Conservation (phyloP, 2,888 invertebrate genomes). For the Diarsia mendica region DNA sequence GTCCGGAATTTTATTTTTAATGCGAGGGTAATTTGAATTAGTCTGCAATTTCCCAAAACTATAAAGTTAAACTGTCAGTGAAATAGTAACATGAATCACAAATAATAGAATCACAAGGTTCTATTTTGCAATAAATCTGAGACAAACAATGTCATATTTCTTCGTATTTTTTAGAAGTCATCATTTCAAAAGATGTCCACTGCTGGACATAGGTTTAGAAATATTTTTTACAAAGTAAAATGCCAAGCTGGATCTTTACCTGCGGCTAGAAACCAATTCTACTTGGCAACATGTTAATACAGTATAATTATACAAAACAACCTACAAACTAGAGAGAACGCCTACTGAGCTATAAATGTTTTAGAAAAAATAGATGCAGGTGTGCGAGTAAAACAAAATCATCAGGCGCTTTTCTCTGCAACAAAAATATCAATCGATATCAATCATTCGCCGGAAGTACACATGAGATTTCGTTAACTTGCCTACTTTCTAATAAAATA, state of each 20-base stretch:
- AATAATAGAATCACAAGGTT: too few relatives aligned
- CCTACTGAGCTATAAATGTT: background rate
- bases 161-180: too few relatives aligned
- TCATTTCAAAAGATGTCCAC: too few relatives aligned
- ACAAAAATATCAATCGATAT: background rate
- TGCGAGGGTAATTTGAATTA: too few relatives aligned
- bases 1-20: too few relatives aligned
- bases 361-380: background rate
- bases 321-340: too few relatives aligned
- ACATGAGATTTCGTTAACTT: background rate
- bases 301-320: background rate
- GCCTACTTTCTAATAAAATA: background rate
- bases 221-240: background rate
- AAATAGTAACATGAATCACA: too few relatives aligned
- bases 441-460: background rate
- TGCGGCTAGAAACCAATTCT: background rate
- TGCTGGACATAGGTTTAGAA: too few relatives aligned
- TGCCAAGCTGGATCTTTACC: background rate
- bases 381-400: background rate
- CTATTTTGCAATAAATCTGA: too few relatives aligned
- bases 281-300: background rate
- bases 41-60: too few relatives aligned
- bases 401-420: conserved; percentile 12
- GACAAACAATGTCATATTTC: too few relatives aligned
- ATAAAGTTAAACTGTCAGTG: too few relatives aligned